Percentiles rank a stretch among this genome's conserved stretches.
These are phyloP conservation scores for Tetragnatha montana DNA, from an alignment of 2,888 invertebrate genomes.

Conservation along the genomic window DNA sequence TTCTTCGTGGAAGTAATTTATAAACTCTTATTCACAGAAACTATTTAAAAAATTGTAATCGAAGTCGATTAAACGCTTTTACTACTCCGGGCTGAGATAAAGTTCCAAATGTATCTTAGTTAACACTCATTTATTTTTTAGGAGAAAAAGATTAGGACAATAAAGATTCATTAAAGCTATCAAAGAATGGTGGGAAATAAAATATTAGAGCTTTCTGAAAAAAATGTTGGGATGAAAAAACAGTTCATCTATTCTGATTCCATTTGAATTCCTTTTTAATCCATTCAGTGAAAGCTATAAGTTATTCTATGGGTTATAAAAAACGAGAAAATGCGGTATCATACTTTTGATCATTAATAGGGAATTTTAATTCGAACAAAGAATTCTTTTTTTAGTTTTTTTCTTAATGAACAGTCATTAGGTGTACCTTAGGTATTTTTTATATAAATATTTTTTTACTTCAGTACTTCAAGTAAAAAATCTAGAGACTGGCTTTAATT, in stretches of 20 bases:
- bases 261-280: neutral
- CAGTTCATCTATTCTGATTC: neutral
- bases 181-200: neutral
- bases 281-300: neutral
- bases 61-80: neutral
- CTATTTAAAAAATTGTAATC: neutral
- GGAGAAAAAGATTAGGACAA: neutral
- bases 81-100: neutral
- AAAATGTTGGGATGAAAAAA: neutral
- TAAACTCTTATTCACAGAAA: neutral
- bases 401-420: neutral
- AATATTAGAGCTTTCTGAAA: neutral
- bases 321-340: neutral
- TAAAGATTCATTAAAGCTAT: conserved; percentile 1
- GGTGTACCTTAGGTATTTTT: neutral
- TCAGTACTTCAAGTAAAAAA: no score
- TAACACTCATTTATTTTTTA: conserved; percentile 1
- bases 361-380: neutral
- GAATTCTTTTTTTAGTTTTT: neutral
- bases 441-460: neutral
- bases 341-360: neutral
- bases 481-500: no score
- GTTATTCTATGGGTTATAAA: neutral
- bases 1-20: neutral
- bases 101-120: neutral